Percentiles rank a stretch among this genome's conserved stretches.
phyloP scores from a whole-genome alignment of 2,888 invertebrate species.

The Eulithis prunata region DNA sequence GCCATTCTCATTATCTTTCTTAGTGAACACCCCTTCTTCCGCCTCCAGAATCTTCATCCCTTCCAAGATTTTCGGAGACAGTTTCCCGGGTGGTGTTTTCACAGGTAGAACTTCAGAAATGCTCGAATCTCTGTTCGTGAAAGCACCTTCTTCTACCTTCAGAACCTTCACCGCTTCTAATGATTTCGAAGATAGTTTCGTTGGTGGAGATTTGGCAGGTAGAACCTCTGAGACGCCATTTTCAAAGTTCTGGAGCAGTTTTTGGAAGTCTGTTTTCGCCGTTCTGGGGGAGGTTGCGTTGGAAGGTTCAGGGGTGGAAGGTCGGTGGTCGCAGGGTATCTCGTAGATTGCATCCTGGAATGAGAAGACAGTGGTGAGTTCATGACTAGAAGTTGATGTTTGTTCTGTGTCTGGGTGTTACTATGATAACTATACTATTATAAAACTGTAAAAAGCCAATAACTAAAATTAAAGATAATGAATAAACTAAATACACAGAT shows the following conservation, averaged over 20 bases:
- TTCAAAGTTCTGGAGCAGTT: constrained; percentile 67
- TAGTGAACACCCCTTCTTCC: too few relatives aligned
- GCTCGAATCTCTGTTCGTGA: constrained; percentile 42
- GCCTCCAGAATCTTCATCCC: constrained; percentile 43
- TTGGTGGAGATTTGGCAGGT: constrained; percentile 10
- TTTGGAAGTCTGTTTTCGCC: constrained; percentile 61
- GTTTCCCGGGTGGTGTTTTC: constrained; percentile 15
- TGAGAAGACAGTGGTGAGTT: constrained; percentile 1
- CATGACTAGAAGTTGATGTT: too few relatives aligned
- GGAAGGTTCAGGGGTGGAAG: constrained; percentile 50
- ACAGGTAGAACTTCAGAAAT: constrained; percentile 25
- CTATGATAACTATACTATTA: too few relatives aligned
- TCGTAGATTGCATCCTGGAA: constrained; percentile 77
- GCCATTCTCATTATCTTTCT: constrained; percentile 49
- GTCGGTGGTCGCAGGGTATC: constrained; percentile 59
- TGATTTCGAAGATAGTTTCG: constrained; percentile 40
- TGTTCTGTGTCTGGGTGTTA: too few relatives aligned
- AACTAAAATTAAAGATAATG: too few relatives aligned
- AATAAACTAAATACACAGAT: too few relatives aligned
- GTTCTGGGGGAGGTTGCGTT: constrained; percentile 30
- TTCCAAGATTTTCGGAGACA: constrained; percentile 46
- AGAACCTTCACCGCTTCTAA: constrained; percentile 49
- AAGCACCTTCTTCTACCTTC: too few relatives aligned
- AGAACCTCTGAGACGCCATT: constrained; percentile 42
- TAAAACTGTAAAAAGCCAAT: too few relatives aligned